These are phyloP conservation scores for Cylindroiulus punctatus DNA, from an alignment of 2,888 invertebrate genomes.

Conservation along the genomic window DNA sequence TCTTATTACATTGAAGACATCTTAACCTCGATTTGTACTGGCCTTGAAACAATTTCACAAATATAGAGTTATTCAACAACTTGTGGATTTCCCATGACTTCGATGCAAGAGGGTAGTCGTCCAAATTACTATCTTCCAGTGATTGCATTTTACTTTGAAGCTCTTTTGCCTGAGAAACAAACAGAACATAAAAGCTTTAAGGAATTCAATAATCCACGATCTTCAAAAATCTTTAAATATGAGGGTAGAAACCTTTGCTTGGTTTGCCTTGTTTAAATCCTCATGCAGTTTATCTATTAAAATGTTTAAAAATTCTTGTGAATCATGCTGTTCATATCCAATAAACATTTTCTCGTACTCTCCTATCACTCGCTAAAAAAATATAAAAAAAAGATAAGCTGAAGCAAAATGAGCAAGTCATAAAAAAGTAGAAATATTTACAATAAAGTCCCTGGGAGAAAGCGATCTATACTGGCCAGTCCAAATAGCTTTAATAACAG, in stretches of 20 bases:
- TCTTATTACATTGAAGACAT: slow-evolving; percentile 78
- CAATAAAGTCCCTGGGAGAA: slow-evolving; percentile 81
- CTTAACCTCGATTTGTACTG: slow-evolving; percentile 83
- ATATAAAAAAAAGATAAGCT: neutral
- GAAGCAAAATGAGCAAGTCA: slow-evolving; percentile 6
- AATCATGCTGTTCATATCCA: slow-evolving; percentile 84
- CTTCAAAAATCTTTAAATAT: neutral
- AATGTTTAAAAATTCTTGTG: slow-evolving; percentile 89
- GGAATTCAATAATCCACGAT: neutral
- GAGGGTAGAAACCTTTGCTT: slow-evolving; percentile 47
- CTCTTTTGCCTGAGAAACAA: neutral
- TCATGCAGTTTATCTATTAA: slow-evolving; percentile 89
- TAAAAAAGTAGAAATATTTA: slow-evolving; percentile 63
- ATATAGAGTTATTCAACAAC: slow-evolving; percentile 76
- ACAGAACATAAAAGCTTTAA: neutral
- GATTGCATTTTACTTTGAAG: slow-evolving; percentile 50
- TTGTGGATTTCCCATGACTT: slow-evolving; percentile 80
- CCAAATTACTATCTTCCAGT: slow-evolving; percentile 59
- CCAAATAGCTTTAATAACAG: slow-evolving; percentile 84
- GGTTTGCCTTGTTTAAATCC: slow-evolving; percentile 76
- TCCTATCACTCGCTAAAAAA: slow-evolving; percentile 75
- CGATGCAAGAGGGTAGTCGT: slow-evolving; percentile 65
- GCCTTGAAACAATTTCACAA: slow-evolving; percentile 84
- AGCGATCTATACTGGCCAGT: slow-evolving; percentile 82
- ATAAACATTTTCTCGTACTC: slow-evolving; percentile 75